phyloP scores from a whole-genome alignment of 2,888 invertebrate genomes.

The Mesorhabditis spiculigera region DNA sequence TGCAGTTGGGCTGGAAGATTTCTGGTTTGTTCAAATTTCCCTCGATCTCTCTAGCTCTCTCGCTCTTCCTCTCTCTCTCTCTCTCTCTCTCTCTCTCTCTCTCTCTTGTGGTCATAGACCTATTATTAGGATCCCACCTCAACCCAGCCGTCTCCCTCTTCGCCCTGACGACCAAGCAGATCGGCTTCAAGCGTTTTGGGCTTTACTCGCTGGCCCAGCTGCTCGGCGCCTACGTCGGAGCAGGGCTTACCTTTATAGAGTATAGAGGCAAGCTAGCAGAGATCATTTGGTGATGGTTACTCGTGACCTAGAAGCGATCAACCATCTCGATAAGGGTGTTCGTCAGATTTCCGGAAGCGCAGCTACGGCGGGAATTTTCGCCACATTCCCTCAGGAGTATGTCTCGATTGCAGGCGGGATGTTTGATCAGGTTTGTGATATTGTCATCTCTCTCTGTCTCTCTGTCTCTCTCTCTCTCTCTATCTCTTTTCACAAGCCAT shows the following conservation, averaged over 20 bases:
- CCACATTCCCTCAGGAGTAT: not conserved
- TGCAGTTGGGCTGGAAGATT: not conserved
- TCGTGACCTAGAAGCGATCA: not conserved
- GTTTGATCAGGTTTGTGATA: not conserved
- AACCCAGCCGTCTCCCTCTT: conserved; percentile 1
- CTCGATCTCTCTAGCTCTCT: too few species aligned
- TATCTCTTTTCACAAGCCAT: too few species aligned
- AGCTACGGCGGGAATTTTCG: not conserved
- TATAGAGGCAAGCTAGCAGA: not conserved
- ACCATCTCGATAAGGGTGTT: not conserved
- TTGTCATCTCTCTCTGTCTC: too few species aligned
- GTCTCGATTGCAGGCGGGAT: not conserved
- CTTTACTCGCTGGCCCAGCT: not conserved
- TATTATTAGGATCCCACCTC: not conserved
- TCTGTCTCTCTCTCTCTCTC: too few species aligned
- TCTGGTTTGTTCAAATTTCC: too few species aligned
- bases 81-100: too few species aligned
- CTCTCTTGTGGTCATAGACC: too few species aligned
- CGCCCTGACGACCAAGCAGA: not conserved
- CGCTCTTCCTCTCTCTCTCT: too few species aligned
- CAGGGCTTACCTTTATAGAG: not conserved
- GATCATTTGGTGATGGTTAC: too few species aligned
- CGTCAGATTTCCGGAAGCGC: not conserved
- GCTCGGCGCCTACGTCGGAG: not conserved
- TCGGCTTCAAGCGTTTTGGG: not conserved